Evolutionary conservation across 2,888 invertebrate genomes (phyloP).

Genomic region (Cetonia aurata): DNA sequence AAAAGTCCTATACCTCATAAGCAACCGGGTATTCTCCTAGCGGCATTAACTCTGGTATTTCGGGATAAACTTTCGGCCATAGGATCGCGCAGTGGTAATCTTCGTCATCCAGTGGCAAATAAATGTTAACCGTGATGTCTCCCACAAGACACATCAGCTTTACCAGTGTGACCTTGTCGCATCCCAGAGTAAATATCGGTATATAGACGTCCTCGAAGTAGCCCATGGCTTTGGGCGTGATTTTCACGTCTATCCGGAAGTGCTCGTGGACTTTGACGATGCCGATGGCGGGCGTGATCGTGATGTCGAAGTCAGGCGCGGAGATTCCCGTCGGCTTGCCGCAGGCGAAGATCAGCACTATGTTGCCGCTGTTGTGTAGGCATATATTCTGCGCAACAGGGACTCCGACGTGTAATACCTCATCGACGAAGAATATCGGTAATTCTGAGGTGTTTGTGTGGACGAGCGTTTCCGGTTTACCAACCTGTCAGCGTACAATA

Average conservation of each 20-base stretch:
- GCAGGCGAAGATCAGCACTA: slow-evolving; percentile 46
- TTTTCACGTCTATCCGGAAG: slow-evolving; percentile 54
- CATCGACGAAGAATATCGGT: slow-evolving; percentile 59
- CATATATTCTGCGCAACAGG: slow-evolving; percentile 55
- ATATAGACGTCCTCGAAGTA: slow-evolving; percentile 60
- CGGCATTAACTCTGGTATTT: slow-evolving; percentile 19
- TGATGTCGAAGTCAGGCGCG: slow-evolving; percentile 56
- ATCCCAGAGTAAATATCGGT: slow-evolving; percentile 62
- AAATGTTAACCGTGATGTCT: slow-evolving; percentile 60
- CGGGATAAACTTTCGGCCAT: slow-evolving; percentile 51
- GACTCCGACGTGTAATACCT: slow-evolving; percentile 59
- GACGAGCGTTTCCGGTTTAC: slow-evolving; percentile 55
- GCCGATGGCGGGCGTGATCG: slow-evolving; percentile 58
- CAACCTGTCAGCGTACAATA: slow-evolving; percentile 48
- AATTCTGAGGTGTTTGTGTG: slow-evolving; percentile 54
- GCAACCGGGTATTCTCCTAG: slow-evolving; percentile 13
- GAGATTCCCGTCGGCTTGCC: slow-evolving; percentile 58
- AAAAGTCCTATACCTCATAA: slow-evolving; percentile 9
- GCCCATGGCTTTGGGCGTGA: slow-evolving; percentile 61
- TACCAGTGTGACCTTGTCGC: slow-evolving; percentile 56
- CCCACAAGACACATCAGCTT: slow-evolving; percentile 62
- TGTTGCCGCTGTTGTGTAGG: slow-evolving; percentile 58
- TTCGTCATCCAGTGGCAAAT: slow-evolving; percentile 57
- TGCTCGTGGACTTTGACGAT: slow-evolving; percentile 51
- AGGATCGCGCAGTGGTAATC: slow-evolving; percentile 49